Conservation (phyloP, 2,113 vertebrate genomes). For the Phalacrocorax carbo region DNA sequence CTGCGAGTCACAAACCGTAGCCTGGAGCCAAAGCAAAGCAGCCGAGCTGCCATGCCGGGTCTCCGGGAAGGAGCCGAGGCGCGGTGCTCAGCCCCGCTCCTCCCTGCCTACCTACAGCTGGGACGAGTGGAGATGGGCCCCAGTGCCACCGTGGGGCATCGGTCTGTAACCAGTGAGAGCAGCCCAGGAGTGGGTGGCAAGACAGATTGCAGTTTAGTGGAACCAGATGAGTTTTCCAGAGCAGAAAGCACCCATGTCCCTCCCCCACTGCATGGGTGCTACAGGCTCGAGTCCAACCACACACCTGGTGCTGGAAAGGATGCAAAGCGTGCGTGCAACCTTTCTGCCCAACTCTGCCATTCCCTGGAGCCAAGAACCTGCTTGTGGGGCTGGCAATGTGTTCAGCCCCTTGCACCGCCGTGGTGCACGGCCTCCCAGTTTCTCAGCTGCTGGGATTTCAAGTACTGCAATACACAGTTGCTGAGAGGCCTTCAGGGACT, state of each 20-base stretch:
- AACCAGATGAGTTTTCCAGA: neutral
- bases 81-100: neutral
- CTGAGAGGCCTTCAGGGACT: neutral
- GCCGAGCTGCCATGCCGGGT: neutral
- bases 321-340: fast-evolving
- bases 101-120: neutral
- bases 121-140: neutral
- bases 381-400: neutral
- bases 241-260: neutral
- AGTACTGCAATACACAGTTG: fast-evolving
- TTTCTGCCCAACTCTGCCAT: neutral
- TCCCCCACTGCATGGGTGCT: neutral
- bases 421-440: fast-evolving
- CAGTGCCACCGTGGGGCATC: neutral
- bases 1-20: neutral
- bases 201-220: fast-evolving
- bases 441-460: neutral
- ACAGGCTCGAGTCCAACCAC: neutral
- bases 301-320: neutral
- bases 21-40: neutral
- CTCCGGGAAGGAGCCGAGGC: neutral
- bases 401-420: neutral
- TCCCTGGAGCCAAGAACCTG: neutral
- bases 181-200: fast-evolving
- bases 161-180: neutral